Evolutionary conservation across 2,113 vertebrate genomes (phyloP), one percentile per base, ranked within the genome.

Genomic region (Nothobranchius furzeri): DNA sequence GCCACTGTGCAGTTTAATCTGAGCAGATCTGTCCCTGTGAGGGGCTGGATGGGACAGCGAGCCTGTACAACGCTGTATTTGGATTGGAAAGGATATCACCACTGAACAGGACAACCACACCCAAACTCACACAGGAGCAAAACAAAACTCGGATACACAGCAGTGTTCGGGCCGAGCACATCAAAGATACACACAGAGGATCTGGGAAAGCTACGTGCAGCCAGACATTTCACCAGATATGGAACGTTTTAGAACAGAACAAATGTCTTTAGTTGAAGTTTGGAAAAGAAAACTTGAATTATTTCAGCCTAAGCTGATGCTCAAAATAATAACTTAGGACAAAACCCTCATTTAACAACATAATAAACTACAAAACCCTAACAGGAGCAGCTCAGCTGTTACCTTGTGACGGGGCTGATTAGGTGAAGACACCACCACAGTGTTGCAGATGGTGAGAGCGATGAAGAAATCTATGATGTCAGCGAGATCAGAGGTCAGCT

Each of bases 371-470:
- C 3, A 24, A 60, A 9, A 17, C 1, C 24, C 6, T 20, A 17
- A 40, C 35, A 12, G 36, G 2, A 56, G n/a, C 10, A 10, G 30
- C 17, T 62, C 6, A 35, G 56, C 24, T 2, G 66, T 55, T 81
- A 95, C 97, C 95, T 98, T 98, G 56, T 97, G 96, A 3, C 95
- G 86, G 0, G 98, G 96, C 78, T 98, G 98, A 83, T 97, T 94
- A 0, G 96, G 97, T 7, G 95, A 96, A 0, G 96, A 96, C 79
- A 99, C 96, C 17, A 99, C 94, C 1, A 99, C 98, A 0, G 96
- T 99, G 86, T 99, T 99, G 85, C 98, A 99, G 89, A 98, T 92
- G 60, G 97, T 97, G 61, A 99, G 93, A 0, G 97, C 96, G 0
- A 98, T 93, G 81, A 99, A 98, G 91, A 99, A 99, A 81, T 99